phyloP scores from a whole-genome alignment of 2,888 invertebrate species.

The Thymelicus acteon region DNA sequence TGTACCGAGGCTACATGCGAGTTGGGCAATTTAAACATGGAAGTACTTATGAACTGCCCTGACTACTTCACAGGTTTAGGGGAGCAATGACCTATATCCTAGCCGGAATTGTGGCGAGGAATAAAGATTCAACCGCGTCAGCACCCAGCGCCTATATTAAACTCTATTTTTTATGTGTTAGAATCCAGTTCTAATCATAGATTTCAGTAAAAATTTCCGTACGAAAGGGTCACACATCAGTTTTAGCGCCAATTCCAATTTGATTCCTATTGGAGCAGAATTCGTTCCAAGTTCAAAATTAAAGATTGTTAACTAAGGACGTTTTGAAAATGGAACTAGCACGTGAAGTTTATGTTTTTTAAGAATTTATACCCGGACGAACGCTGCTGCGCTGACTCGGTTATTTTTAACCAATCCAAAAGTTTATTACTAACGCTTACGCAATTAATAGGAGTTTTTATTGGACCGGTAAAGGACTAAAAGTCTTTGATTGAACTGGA shows the following conservation, averaged over 20 bases:
- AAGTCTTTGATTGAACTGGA: slow-evolving; percentile 66
- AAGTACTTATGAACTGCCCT: slow-evolving; percentile 80
- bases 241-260: slow-evolving; percentile 65
- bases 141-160: slow-evolving; percentile 64
- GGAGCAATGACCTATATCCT: slow-evolving; percentile 85
- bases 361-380: slow-evolving; percentile 77
- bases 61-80: slow-evolving; percentile 82
- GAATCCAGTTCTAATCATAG: slow-evolving; percentile 77
- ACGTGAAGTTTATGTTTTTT: slow-evolving; percentile 80
- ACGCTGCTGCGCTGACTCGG: slow-evolving; percentile 67
- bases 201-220: slow-evolving; percentile 57
- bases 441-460: slow-evolving; percentile 83
- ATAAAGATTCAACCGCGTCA: slow-evolving; percentile 67
- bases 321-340: slow-evolving; percentile 47
- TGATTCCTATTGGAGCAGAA: slow-evolving; percentile 65
- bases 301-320: slow-evolving; percentile 46
- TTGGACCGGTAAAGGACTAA: slow-evolving; percentile 80
- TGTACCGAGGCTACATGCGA: slow-evolving; percentile 80
- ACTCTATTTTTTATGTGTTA: slow-evolving; percentile 78
- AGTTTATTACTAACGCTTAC: slow-evolving; percentile 81
- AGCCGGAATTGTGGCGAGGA: slow-evolving; percentile 61
- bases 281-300: slow-evolving; percentile 55
- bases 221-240: slow-evolving; percentile 64
- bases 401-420: slow-evolving; percentile 82
- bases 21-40: slow-evolving; percentile 82